Percentiles rank a stretch among this genome's conserved stretches.
These are phyloP conservation scores for Hiodon alosoides DNA, from an alignment of 2,113 vertebrate genomes.

Conservation along the genomic window DNA sequence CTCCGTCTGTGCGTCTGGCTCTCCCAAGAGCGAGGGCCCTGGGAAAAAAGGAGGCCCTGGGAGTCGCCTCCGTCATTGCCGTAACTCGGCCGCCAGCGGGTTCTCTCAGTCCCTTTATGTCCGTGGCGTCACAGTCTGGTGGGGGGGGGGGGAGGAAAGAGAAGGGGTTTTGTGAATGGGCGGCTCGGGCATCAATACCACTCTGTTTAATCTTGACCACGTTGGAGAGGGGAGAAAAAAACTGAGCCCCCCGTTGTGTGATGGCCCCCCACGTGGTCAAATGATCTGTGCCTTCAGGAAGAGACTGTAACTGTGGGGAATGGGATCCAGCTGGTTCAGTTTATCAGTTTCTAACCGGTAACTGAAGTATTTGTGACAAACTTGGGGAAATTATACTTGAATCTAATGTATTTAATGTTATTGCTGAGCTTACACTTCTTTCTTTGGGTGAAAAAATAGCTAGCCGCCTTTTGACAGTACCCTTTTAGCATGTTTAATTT, in stretches of 20 bases:
- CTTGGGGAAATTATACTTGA: not conserved
- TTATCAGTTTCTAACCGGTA: not conserved
- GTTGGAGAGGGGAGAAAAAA: not conserved
- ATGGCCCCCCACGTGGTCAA: not conserved
- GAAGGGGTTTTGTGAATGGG: constrained; percentile 11
- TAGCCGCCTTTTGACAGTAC: too few species aligned
- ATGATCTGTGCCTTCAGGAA: constrained; percentile 1
- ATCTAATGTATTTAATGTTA: too few species aligned
- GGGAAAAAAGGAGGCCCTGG: not conserved
- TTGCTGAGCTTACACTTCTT: not conserved
- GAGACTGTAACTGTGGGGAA: not conserved
- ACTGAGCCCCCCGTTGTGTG: not conserved
- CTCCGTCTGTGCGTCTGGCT: constrained; percentile 7
- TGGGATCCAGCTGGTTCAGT: not conserved
- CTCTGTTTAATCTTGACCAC: not conserved
- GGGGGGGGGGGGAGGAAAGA: not conserved
- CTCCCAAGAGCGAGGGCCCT: constrained; percentile 8
- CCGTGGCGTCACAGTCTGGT: not conserved
- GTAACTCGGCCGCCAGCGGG: not conserved
- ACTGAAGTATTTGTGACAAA: not conserved
- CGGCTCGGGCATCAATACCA: not conserved
- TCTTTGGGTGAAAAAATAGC: not conserved
- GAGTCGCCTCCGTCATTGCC: not conserved
- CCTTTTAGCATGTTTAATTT: not conserved
- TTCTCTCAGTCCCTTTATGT: not conserved